These are phyloP conservation scores for Leucophenga varia DNA, from an alignment of 1,140 invertebrate species.

Conservation along the genomic window DNA sequence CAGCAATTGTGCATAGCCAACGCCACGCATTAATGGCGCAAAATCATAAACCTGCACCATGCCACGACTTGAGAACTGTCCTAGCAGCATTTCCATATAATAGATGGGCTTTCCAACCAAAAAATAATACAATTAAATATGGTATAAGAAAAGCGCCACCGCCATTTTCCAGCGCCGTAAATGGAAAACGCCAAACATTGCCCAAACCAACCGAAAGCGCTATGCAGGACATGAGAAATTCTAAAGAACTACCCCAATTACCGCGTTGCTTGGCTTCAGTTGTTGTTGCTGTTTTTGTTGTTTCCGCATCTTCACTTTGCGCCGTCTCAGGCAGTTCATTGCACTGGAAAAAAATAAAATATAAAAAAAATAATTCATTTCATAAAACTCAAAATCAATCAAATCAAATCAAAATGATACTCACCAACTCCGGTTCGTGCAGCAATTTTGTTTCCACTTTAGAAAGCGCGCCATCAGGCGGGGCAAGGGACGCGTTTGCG, in stretches of 20 bases:
- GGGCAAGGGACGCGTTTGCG: no score
- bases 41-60: constrained; percentile 60
- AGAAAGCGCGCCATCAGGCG: no score
- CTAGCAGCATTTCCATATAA: constrained; percentile 73
- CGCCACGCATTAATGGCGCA: constrained; percentile 59
- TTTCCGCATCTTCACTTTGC: no score
- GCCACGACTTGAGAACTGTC: constrained; percentile 66
- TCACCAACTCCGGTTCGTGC: no score
- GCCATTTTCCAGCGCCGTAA: constrained; percentile 73
- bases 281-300: no score
- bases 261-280: constrained; percentile 53
- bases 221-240: constrained; percentile 77
- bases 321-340: no score
- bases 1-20: constrained; percentile 73
- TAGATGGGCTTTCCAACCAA: constrained; percentile 77
- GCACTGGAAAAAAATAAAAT: no score
- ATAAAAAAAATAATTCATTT: no score
- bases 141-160: constrained; percentile 74
- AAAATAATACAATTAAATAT: constrained; percentile 72
- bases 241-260: constrained; percentile 72
- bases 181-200: constrained; percentile 84
- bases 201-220: constrained; percentile 78
- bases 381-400: no score
- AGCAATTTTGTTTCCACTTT: no score
- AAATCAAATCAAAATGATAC: no score